These are phyloP conservation scores for Cecidostiba fungosa DNA, from an alignment of 2,888 invertebrate genomes.

Conservation along the genomic window DNA sequence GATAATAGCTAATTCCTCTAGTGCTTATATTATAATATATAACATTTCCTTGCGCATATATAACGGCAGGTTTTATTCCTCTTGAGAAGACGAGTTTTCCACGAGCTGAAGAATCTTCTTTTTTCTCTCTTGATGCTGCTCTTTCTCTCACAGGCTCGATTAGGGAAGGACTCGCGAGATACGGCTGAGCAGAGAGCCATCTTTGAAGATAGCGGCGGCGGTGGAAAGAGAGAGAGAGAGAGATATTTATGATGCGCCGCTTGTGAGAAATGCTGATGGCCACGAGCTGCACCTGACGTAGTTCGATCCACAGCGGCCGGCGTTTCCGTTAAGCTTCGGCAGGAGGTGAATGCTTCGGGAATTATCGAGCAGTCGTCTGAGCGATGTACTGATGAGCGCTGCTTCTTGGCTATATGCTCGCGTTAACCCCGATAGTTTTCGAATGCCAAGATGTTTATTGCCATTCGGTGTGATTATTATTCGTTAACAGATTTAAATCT, in stretches of 20 bases:
- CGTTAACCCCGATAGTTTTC: conserved; percentile 5
- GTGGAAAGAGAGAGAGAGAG: not conserved
- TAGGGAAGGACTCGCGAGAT: conserved; percentile 5
- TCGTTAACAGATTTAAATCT: conserved; percentile 3
- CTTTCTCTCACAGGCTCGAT: conserved; percentile 22
- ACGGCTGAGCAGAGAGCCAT: not conserved
- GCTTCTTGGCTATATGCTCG: not conserved
- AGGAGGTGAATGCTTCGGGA: not conserved
- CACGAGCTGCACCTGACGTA: not conserved
- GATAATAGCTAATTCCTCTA: not conserved
- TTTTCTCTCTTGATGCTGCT: not conserved
- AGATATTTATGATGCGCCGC: not conserved
- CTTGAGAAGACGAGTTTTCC: conserved; percentile 9
- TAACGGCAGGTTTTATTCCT: not conserved
- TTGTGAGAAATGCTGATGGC: conserved; percentile 4
- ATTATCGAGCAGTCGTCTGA: not conserved
- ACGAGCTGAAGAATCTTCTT: not conserved
- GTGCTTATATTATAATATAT: not conserved
- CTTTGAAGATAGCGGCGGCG: not conserved
- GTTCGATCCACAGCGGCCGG: not conserved
- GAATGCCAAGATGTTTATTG: not conserved
- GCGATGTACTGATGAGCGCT: not conserved
- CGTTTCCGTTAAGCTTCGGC: conserved; percentile 3
- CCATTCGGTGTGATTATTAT: not conserved
- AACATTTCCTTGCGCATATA: not conserved